A percentile compares a stretch with the other conserved stretches of the same genome.
Conservation (phyloP, 1,140 invertebrate species). For the Helicoverpa zea region DNA sequence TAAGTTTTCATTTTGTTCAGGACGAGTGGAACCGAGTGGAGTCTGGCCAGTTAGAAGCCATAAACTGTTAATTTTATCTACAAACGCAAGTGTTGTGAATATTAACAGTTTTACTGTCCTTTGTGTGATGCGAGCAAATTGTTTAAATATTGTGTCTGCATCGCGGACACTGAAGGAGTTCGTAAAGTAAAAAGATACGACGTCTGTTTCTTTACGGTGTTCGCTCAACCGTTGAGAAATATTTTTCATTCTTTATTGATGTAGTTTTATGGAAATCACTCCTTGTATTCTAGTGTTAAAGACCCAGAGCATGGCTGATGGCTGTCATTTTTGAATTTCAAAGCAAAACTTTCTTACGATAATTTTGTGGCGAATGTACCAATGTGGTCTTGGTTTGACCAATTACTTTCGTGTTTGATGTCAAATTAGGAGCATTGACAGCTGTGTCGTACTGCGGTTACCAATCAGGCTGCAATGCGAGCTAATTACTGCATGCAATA, state of each 20-base stretch:
- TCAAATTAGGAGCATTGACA: constrained; percentile 34
- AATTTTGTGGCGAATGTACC: neutral
- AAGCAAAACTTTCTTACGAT: neutral
- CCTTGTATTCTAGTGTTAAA: too few relatives aligned
- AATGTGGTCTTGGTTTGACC: neutral
- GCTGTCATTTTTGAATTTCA: neutral
- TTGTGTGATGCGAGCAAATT: neutral
- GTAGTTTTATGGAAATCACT: too few relatives aligned
- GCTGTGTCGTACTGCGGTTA: constrained; percentile 23
- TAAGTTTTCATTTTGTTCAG: constrained; percentile 37
- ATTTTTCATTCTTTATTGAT: too few relatives aligned
- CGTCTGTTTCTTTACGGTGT: too few relatives aligned
- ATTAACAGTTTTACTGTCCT: neutral
- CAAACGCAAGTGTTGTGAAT: constrained; percentile 14
- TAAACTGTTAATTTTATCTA: constrained; percentile 29
- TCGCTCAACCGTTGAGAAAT: too few relatives aligned
- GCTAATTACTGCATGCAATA: constrained; percentile 25
- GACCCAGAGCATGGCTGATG: too few relatives aligned
- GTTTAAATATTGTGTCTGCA: neutral
- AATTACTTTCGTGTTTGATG: constrained; percentile 34
- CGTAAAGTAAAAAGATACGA: too few relatives aligned
- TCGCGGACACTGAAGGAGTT: too few relatives aligned
- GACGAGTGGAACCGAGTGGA: constrained; percentile 14
- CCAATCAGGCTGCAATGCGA: constrained; percentile 8
- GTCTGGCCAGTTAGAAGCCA: neutral